Evolutionary conservation across 1,140 invertebrate species (phyloP), one percentile per base, ranked within the genome.

Genomic region (Drosophila orosa): DNA sequence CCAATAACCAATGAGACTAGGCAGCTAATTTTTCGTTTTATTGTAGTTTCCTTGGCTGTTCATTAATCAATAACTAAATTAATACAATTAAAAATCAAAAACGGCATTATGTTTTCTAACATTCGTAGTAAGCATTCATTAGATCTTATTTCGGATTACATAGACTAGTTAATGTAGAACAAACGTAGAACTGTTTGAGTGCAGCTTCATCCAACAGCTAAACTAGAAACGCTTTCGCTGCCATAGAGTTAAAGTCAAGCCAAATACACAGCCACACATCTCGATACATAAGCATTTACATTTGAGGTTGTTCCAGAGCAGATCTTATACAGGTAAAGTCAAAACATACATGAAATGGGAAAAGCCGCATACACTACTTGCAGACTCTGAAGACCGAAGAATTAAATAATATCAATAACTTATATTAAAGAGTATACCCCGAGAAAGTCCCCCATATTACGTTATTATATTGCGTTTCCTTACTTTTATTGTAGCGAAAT

Each of bases 181-280:
- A 60, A 72, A 76, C 9, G 73, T 83, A 82, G 84, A 55, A 72
- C 29, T 24, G 24, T 65, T 56, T 45, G 44, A 68, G 74, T 50
- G 50, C 63, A 77, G 74, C 74, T 77, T 74, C 29, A 27, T 29
- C 12, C n/a, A 58, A 61, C 60, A 71, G 67, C 72, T 73, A 69
- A 40, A 50, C 27, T 84, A 74, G 42, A 71, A 83, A 63, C 56
- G 83, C 83, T 87, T 86, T 63, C 59, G 60, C 71, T 74, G 79
- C 83, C 47, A 50, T 27, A 33, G 24, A 75, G 60, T 45, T 59
- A 44, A 55, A 44, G 33, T 78, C 45, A 44, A 66, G 45, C 55
- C 37, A 52, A 69, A 61, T 52, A 80, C 80, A 80, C 56, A 68
- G 71, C 55, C 27, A 66, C 52, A 65, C 25, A 55, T 55, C 56